Evolutionary conservation across 1,140 invertebrate species (phyloP), one percentile per base, ranked within the genome.

Genomic region (Hermetia illucens): DNA sequence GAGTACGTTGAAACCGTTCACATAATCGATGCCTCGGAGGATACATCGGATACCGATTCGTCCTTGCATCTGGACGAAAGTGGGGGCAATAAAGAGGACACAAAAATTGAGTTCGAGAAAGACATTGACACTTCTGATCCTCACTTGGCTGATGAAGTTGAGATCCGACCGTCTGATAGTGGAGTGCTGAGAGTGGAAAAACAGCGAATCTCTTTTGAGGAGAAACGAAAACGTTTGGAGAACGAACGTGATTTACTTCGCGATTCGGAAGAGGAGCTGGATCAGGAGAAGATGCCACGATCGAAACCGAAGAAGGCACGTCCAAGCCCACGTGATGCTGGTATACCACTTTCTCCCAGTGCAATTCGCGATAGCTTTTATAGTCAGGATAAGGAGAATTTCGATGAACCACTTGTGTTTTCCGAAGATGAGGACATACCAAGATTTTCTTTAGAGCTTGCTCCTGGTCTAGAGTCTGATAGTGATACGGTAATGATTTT

Each of bases 281-380:
- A 31, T 2, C 38, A 16, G 36, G 2, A 19, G 32, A 5, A 13
- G 9, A 10, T 10, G 24, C 6, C 34, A 9, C 43, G 24, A 29
- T 29, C 36, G 4, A 38, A 41, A 16, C 13, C n/a, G n/a, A n/a
- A n/a, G n/a, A n/a, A n/a, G n/a, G n/a, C n/a, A n/a, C n/a, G n/a
- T n/a, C n/a, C n/a, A n/a, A n/a, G n/a, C n/a, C n/a, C n/a, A n/a
- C n/a, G n/a, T n/a, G n/a, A n/a, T n/a, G n/a, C n/a, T n/a, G n/a
- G n/a, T n/a, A n/a, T n/a, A n/a, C n/a, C n/a, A n/a, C n/a, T n/a
- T n/a, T n/a, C n/a, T n/a, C n/a, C n/a, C n/a, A n/a, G n/a, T n/a
- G n/a, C n/a, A n/a, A n/a, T n/a, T n/a, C 52, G 57, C 44, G 69
- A 73, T 49, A 77, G 70, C 57, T 76, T 73, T 61, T 74, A 71